Conservation (phyloP, 1,140 invertebrate species). For the Drosophila neocordata region DNA sequence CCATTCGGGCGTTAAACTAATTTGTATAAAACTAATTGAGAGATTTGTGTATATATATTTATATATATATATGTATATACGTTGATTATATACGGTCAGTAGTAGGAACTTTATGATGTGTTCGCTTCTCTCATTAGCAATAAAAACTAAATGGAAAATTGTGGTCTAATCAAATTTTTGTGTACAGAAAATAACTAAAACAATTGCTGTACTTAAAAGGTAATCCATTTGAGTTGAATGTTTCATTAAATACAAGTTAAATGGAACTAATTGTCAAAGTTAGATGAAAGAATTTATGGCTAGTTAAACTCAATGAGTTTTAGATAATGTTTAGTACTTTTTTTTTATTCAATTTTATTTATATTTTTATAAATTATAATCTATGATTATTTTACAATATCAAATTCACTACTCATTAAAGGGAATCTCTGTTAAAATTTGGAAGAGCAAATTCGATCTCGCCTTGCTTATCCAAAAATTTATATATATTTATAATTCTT, state of each 20-base stretch:
- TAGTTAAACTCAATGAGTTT: too few relatives aligned
- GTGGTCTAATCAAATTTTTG: slow-evolving; percentile 50
- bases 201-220: slow-evolving; percentile 1
- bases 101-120: slow-evolving; percentile 63
- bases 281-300: not conserved
- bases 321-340: too few relatives aligned
- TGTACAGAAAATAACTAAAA: not conserved
- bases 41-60: slow-evolving; percentile 49
- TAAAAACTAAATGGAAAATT: slow-evolving; percentile 58
- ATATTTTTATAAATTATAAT: too few relatives aligned
- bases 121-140: slow-evolving; percentile 68
- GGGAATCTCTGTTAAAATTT: too few relatives aligned
- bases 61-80: too few relatives aligned
- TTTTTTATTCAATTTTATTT: too few relatives aligned
- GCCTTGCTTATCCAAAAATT: too few relatives aligned
- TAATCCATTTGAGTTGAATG: not conserved
- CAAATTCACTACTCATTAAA: too few relatives aligned
- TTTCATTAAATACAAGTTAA: not conserved
- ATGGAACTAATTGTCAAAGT: not conserved
- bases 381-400: too few relatives aligned
- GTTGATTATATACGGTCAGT: slow-evolving; percentile 18
- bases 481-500: not conserved
- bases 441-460: too few relatives aligned
- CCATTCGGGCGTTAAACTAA: slow-evolving; percentile 79
- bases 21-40: slow-evolving; percentile 74